Evolutionary conservation across 2,797 vertebrate species (phyloP).

Genomic region (Lerista edwardsae): DNA sequence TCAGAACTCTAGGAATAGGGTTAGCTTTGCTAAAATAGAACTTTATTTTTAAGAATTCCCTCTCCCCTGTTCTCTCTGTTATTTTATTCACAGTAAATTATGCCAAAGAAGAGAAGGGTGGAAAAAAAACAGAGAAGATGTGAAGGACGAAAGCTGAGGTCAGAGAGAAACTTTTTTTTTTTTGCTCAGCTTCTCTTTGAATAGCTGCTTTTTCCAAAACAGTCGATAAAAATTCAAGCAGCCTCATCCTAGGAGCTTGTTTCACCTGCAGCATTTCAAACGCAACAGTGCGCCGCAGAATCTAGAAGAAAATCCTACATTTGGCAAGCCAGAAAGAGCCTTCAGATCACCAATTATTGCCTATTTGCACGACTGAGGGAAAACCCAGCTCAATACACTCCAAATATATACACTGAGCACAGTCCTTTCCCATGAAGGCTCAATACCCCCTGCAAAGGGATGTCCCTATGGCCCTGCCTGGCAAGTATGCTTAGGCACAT

Average conservation of each 20-base stretch:
- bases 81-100: conserved; percentile 49
- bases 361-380: neutral
- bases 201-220: neutral
- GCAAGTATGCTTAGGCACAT: too few species aligned
- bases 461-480: too few species aligned
- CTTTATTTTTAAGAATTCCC: conserved; percentile 43
- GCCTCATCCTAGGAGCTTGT: neutral
- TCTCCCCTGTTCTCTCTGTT: neutral
- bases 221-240: neutral
- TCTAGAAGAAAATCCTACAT: neutral
- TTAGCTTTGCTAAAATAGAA: neutral
- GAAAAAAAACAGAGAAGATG: conserved; percentile 1
- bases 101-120: conserved; percentile 6
- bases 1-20: conserved; percentile 17
- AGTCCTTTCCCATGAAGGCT: too few species aligned
- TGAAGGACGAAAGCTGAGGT: neutral
- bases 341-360: neutral
- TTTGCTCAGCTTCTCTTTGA: neutral
- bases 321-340: too few species aligned
- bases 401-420: neutral
- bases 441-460: neutral
- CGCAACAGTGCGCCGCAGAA: neutral
- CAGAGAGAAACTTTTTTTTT: neutral
- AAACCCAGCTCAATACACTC: neutral
- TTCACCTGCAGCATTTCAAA: neutral